These are phyloP conservation scores for Nephrotoma flavescens DNA, from an alignment of 2,888 invertebrate species.

Conservation along the genomic window DNA sequence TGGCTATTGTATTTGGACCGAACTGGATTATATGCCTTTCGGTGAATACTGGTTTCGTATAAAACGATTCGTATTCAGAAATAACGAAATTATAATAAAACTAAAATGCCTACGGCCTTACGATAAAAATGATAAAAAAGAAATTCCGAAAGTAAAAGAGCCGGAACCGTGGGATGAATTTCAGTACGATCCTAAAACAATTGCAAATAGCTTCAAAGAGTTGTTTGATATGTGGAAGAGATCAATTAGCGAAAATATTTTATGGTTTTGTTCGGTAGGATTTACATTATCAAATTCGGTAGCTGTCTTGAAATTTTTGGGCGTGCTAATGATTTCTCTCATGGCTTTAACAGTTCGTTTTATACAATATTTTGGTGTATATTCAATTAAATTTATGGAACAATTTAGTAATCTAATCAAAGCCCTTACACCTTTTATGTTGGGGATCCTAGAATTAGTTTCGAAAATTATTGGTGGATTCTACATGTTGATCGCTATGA, in stretches of 20 bases:
- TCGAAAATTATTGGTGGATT: background rate
- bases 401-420: background rate
- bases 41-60: constrained; percentile 1
- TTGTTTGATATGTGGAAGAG: background rate
- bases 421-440: background rate
- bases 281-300: background rate
- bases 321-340: background rate
- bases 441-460: background rate
- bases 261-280: background rate
- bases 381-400: background rate
- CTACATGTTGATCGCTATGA: background rate
- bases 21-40: background rate
- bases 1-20: background rate
- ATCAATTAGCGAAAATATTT: background rate
- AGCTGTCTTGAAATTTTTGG: background rate
- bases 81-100: background rate
- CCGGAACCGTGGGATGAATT: background rate
- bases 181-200: background rate
- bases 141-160: background rate
- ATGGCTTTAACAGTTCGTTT: background rate
- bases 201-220: background rate
- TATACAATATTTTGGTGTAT: background rate
- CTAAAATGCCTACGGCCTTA: background rate
- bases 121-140: background rate
- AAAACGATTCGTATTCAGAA: background rate